phyloP scores from a whole-genome alignment of 2,888 invertebrate genomes.

The Boloria selene region DNA sequence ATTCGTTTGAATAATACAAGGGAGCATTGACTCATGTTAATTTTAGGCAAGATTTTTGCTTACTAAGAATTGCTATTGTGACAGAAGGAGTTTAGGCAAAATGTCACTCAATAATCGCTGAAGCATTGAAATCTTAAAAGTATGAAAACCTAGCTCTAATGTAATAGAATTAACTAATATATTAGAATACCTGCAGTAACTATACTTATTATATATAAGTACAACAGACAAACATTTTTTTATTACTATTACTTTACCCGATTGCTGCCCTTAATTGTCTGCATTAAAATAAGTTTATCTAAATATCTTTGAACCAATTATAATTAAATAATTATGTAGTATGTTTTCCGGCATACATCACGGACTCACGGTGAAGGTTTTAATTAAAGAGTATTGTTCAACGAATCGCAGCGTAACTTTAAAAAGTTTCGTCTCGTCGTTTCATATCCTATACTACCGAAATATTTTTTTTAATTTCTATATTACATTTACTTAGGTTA shows the following conservation, averaged over 20 bases:
- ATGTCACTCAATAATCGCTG: too few relatives aligned
- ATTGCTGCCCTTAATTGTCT: slow-evolving; percentile 5
- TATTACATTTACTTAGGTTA: slow-evolving; percentile 8
- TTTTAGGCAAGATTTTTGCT: too few relatives aligned
- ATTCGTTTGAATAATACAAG: slow-evolving; percentile 7
- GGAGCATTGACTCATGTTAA: too few relatives aligned
- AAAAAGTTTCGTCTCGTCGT: slow-evolving; percentile 63
- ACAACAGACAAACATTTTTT: too few relatives aligned
- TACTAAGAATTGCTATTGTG: too few relatives aligned
- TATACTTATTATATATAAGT: too few relatives aligned
- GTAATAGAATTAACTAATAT: too few relatives aligned
- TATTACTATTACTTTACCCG: too few relatives aligned
- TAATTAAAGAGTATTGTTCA: slow-evolving; percentile 78
- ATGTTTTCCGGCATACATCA: slow-evolving; percentile 51
- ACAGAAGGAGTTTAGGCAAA: too few relatives aligned
- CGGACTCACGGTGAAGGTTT: slow-evolving; percentile 58
- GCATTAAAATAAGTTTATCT: slow-evolving; percentile 50
- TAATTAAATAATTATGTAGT: slow-evolving; percentile 71
- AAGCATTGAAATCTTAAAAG: too few relatives aligned
- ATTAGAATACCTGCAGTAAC: too few relatives aligned
- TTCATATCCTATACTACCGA: slow-evolving; percentile 56
- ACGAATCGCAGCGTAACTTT: slow-evolving; percentile 69
- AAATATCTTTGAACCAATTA: slow-evolving; percentile 55
- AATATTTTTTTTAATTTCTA: slow-evolving; percentile 52
- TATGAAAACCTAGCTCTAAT: too few relatives aligned